Conservation (phyloP, 2,888 invertebrate species). For the Drosophila acutilabella region DNA sequence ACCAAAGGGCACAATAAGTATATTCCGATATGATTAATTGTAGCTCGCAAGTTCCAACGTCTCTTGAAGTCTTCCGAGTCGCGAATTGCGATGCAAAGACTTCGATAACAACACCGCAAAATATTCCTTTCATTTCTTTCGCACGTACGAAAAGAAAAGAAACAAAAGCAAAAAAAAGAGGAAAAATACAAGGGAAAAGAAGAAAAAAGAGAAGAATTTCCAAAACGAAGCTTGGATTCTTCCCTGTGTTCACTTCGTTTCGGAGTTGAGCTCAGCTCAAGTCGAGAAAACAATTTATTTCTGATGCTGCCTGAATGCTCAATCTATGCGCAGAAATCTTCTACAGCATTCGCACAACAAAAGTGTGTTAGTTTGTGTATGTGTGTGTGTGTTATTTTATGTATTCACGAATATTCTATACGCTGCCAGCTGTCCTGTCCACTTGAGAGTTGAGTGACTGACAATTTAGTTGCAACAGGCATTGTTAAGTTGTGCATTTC, state of each 20-base stretch:
- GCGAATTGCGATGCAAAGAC: conserved; percentile 49
- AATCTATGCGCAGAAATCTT: conserved; percentile 70
- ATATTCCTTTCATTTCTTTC: conserved; percentile 49
- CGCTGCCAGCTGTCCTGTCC: conserved; percentile 6
- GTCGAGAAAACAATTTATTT: conserved; percentile 63
- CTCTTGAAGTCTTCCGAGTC: conserved; percentile 2
- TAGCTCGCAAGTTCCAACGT: conserved; percentile 46
- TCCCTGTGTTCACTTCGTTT: conserved; percentile 4
- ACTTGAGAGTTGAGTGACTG: conserved; percentile 7
- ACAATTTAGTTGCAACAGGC: background rate
- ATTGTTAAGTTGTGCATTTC: background rate
- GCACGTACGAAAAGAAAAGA: conserved; percentile 50
- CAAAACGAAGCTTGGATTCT: conserved; percentile 19
- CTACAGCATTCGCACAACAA: conserved; percentile 19
- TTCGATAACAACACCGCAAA: conserved; percentile 57
- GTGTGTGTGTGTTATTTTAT: background rate
- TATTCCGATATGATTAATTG: conserved; percentile 74
- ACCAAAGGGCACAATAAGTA: conserved; percentile 61
- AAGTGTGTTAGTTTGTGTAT: background rate
- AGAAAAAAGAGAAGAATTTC: conserved; percentile 14
- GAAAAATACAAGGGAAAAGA: background rate
- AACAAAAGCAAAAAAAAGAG: no score
- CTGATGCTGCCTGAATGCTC: conserved; percentile 31
- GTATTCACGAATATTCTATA: conserved; percentile 13
- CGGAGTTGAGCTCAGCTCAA: conserved; percentile 15